Base-by-base conservation (phyloP, 2,113 vertebrate genomes). In the Seriola aureovittata region DNA sequence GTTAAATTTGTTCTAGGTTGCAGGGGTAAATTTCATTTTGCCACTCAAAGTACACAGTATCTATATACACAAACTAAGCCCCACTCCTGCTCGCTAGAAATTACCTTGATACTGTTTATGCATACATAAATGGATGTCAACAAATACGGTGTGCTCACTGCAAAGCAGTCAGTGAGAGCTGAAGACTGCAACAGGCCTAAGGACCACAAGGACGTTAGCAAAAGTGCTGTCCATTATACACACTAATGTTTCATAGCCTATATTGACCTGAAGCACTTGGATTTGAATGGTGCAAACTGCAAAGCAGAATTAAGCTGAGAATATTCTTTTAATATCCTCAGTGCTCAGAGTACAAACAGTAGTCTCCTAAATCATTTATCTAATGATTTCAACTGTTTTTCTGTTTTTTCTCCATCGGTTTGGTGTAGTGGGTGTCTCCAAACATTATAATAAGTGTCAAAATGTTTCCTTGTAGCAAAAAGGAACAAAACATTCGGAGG, bases 1-100 rank as follows among this genome's bases (percentile, higher is more conserved):
- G 44, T 85, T 82, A 74, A 80, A 86, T 87, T 59, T 77, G 75
- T 70, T 78, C 62, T 4, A 62, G 65, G 80, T 75, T 34, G 65
- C 36, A 29, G 42, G 78, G 48, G 54, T 86, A 36, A 48, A 25
- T 83, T 86, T 84, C 16, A 89, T 80, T 82, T 75, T 48, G 71
- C 59, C 58, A 75, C 71, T 88, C 76, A 80, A 78, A 79, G 65
- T 62, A 73, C 71, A 69, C 8, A 4, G 25, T 70, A 44, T 78
- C 63, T 55, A 54, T 38, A 60, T 13, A 44, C 58, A 59, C 57
- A 77, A 76, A 68, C 75, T 50, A 71, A 79, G 5, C 21, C 13
- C 14, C 0, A 7, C 69, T 42, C 69, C 29, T 32, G 1, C 77
- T 85, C 44, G 5, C 2, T 13, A 17, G 44, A 79, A 84, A 85